Evolutionary conservation across 2,888 invertebrate genomes (phyloP), one percentile per base, ranked within the genome.

Genomic region (Campoplex nolae): DNA sequence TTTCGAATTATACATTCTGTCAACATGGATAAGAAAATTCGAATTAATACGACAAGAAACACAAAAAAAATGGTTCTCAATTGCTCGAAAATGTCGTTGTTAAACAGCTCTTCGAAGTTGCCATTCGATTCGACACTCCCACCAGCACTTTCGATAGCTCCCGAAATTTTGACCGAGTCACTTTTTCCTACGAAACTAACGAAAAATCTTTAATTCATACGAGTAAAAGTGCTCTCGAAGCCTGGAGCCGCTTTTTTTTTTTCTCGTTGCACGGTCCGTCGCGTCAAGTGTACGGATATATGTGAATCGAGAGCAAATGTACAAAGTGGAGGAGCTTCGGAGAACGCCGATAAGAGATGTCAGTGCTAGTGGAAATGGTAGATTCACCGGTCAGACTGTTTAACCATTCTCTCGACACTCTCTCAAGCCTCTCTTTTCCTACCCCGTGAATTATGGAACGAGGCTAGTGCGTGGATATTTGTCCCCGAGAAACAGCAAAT

Each of bases 311-410:
- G 42, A 48, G 28, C 65, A 42, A 65, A 65, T 77, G 51, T 35
- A 51, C 13, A 51, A n/a, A 48, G 62, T 35, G n/a, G 7, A 9
- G 62, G 16, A 32, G 23, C 48, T 35, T 16, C 18, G 73, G 73
- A 65, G 62, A 73, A 45, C 73, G 65, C 65, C 45, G 54, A 45
- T 67, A 23, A 68, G 67, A 54, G 71, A 23, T 56, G 74, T 68
- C 74, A 56, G 84, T 70, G 68, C 68, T 56, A 74, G 74, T 48
- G 58, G 38, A 77, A 67, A 75, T 54, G 74, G 56, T 32, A 32
- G 4, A 75, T 67, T 82, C 38, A 23, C 81, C 62, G 74, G 65
- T 73, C 67, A 67, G 81, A 84, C 79, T 42, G 48, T 58, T 35
- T 32, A 74, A 23, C 16, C 18, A 45, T 83, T 70, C 58, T 56